phyloP scores from a whole-genome alignment of 2,113 vertebrate species.

The Capricornis sumatraensis region DNA sequence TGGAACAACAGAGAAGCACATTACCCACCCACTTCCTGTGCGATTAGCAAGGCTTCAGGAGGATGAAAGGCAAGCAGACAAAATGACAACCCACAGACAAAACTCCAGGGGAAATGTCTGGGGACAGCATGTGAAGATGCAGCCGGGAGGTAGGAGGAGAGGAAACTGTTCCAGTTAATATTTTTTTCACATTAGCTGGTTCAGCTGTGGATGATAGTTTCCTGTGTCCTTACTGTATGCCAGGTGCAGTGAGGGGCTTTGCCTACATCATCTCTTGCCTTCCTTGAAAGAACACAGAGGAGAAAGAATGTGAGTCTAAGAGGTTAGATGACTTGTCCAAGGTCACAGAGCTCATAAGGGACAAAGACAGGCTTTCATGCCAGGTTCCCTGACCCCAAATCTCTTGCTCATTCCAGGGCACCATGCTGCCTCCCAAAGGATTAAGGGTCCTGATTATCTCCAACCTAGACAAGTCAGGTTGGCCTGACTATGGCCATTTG shows the following conservation, averaged over 20 bases:
- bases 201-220: neutral
- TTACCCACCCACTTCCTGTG: slow-evolving; percentile 68
- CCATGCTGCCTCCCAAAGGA: neutral
- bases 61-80: slow-evolving; percentile 42
- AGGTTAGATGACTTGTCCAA: neutral
- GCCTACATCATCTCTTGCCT: neutral
- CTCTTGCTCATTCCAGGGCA: neutral
- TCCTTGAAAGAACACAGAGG: neutral
- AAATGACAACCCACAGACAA: slow-evolving; percentile 59
- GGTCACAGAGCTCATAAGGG: neutral
- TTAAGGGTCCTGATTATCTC: neutral
- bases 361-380: neutral
- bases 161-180: slow-evolving; percentile 39
- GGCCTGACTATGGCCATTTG: neutral
- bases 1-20: slow-evolving; percentile 54
- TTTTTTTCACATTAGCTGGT: neutral
- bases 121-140: neutral
- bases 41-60: slow-evolving; percentile 25
- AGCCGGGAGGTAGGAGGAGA: slow-evolving; percentile 39
- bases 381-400: neutral
- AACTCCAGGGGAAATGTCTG: slow-evolving; percentile 28
- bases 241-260: neutral
- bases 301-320: neutral
- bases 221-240: neutral
- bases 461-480: neutral